Conservation (phyloP, 1,140 invertebrate species). For the Prorops nasuta region DNA sequence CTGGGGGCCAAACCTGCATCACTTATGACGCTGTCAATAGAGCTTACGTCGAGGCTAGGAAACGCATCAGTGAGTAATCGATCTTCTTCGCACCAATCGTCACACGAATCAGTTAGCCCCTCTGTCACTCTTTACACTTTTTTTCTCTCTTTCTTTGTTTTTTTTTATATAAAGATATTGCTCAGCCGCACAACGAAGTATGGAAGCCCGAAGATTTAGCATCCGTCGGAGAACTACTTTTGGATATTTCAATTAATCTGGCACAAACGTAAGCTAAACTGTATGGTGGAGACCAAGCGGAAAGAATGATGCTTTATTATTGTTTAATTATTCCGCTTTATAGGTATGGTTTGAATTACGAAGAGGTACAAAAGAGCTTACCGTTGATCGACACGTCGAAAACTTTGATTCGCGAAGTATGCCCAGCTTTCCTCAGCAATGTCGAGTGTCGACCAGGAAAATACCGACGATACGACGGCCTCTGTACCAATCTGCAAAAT, state of each 20-base stretch:
- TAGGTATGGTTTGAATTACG: conserved; percentile 80
- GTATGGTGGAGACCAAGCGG: not conserved
- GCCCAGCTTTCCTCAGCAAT: conserved; percentile 82
- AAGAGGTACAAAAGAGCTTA: conserved; percentile 84
- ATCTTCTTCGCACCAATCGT: too few relatives aligned
- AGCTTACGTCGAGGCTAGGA: conserved; percentile 82
- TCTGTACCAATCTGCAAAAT: conserved; percentile 90
- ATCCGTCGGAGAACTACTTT: conserved; percentile 78
- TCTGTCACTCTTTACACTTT: too few relatives aligned
- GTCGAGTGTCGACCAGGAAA: conserved; percentile 87
- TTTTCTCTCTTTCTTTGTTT: too few relatives aligned
- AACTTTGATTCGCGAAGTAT: conserved; percentile 82
- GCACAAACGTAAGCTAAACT: conserved; percentile 74
- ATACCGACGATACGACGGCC: conserved; percentile 84
- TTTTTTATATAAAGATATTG: conserved; percentile 1
- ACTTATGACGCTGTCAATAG: conserved; percentile 89
- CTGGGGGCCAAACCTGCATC: too few relatives aligned
- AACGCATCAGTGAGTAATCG: conserved; percentile 74
- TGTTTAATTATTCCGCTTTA: conserved; percentile 13
- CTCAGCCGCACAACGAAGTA: conserved; percentile 52
- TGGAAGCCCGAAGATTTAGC: conserved; percentile 81
- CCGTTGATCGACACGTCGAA: conserved; percentile 88
- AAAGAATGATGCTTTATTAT: not conserved
- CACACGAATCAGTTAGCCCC: too few relatives aligned
- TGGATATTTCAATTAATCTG: conserved; percentile 82